Evolutionary conservation across 2,113 vertebrate genomes (phyloP), one percentile per base, ranked within the genome.

Genomic region (Ranitomeya imitator): DNA sequence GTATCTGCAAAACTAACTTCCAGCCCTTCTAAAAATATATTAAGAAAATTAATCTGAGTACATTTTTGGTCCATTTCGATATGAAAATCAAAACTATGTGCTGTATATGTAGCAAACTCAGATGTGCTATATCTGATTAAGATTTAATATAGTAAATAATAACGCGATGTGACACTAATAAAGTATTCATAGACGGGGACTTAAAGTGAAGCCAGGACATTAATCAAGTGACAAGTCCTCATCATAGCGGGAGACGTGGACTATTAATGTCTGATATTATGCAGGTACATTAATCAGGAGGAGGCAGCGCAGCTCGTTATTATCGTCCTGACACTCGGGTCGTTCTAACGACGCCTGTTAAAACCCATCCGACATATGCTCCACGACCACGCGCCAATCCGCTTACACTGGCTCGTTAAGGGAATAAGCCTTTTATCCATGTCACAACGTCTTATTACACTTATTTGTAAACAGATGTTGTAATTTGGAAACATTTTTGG

Each of bases 191-290:
- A 7, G 26, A 10, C 26, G 7, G 2, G 3, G 2, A 1, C 69
- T 37, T 13, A 14, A 13, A 73, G 69, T 37, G 69, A 37, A 37
- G 59, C 51, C 2, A 52, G 6, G 37, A n/a, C 60, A 80, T 80
- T 79, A 79, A 79, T 79, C 77, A 61, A 21, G 79, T 31, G 57
- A 61, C 79, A 80, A 45, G 11, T 79, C 77, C 52, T 73, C 59
- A 21, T 83, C 60, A 55, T 13, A 59, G 3, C 21, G 59, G 26
- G 54, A 31, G 57, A 19, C 8, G 60, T 51, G 19, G 59, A 77
- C 23, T 85, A 59, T 74, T 76, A 55, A 73, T 60, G 14, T 37
- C 23, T 59, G 51, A 31, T 85, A 71, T 18, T 57, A 19, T 74
- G 7, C 67, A 18, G 26, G n/a, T 60, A 12, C 31, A 85, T 85